Evolutionary conservation across 2,888 invertebrate species (phyloP).

Genomic region (Arctia plantaginis): DNA sequence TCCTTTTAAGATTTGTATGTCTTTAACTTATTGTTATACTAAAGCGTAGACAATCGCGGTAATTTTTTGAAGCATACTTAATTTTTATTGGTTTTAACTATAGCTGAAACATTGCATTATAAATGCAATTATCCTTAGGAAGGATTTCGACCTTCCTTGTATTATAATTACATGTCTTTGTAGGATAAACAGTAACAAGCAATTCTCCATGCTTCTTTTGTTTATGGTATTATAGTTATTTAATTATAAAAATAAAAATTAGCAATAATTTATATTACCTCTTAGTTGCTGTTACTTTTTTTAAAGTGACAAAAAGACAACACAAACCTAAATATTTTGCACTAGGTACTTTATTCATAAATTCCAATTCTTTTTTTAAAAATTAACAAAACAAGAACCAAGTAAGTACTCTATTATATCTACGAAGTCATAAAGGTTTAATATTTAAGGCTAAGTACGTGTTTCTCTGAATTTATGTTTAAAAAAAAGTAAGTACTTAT

Average conservation of each 20-base stretch:
- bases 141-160: no score
- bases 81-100: no score
- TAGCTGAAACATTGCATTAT: neutral
- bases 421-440: neutral
- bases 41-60: neutral
- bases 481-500: neutral
- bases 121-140: no score
- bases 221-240: no score
- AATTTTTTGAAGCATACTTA: neutral
- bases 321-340: neutral
- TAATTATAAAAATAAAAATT: no score
- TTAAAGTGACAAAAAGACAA: neutral
- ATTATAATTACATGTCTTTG: neutral
- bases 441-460: neutral
- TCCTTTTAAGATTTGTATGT: conserved; percentile 14
- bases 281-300: neutral
- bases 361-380: neutral
- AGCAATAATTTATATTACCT: neutral
- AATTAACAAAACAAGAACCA: no score
- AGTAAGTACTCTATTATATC: no score
- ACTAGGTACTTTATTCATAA: neutral
- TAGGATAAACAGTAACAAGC: neutral
- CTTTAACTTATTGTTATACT: neutral
- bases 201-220: neutral
- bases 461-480: neutral